Conservation (phyloP, 23 tunicate species). For the Ciona savignyi region DNA sequence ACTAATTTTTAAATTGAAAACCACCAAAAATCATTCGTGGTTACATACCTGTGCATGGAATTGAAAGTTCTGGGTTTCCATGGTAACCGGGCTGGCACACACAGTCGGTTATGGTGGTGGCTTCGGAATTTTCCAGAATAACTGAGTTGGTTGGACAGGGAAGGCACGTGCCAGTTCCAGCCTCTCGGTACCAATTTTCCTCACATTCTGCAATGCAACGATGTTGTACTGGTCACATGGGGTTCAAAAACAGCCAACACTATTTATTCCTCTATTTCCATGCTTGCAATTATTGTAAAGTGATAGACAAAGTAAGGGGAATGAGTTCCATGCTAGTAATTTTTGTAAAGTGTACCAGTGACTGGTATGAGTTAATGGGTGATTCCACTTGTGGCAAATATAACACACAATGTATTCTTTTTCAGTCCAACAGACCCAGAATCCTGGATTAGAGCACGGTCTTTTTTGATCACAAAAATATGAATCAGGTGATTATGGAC, state of each 20-base stretch:
- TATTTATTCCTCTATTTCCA: too few relatives aligned
- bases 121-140: neutral
- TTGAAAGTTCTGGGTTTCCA: constrained; percentile 18
- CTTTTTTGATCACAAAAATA: too few relatives aligned
- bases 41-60: constrained; percentile 25
- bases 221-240: neutral
- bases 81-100: constrained; percentile 30
- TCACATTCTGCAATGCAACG: neutral
- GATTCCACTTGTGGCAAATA: too few relatives aligned
- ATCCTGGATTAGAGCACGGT: neutral
- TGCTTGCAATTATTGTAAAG: too few relatives aligned
- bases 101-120: constrained; percentile 2
- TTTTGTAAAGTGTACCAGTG: neutral
- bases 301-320: too few relatives aligned
- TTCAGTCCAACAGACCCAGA: too few relatives aligned
- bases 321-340: too few relatives aligned
- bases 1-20: neutral
- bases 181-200: neutral
- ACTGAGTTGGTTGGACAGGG: neutral
- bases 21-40: neutral
- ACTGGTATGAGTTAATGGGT: too few relatives aligned
- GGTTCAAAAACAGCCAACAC: too few relatives aligned
- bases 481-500: too few relatives aligned
- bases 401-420: too few relatives aligned
- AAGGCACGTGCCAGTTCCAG: neutral